These are phyloP conservation scores for Argyrosomus regius DNA, from an alignment of 2,797 vertebrate species.

Conservation along the genomic window DNA sequence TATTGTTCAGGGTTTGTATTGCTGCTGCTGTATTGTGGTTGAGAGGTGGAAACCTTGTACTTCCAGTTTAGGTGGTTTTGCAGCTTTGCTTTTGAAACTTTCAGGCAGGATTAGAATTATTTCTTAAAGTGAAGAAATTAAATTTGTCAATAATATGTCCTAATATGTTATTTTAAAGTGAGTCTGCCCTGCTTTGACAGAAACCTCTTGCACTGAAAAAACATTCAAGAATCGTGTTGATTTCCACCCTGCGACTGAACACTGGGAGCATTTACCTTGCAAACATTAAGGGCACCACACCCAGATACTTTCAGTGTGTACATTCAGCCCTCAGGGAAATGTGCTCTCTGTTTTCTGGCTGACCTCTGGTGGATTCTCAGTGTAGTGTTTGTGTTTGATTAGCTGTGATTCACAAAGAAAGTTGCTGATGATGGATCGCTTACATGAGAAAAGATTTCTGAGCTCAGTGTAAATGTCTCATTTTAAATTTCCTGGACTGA, in stretches of 20 bases:
- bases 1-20: background rate
- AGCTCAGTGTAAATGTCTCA: background rate
- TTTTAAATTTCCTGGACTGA: background rate
- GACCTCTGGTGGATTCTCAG: conserved; percentile 76
- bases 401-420: conserved; percentile 32
- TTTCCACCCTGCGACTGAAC: conserved; percentile 27
- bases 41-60: conserved; percentile 16
- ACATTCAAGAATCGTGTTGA: background rate
- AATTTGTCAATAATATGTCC: background rate
- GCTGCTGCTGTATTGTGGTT: background rate
- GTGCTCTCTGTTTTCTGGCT: conserved; percentile 31
- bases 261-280: conserved; percentile 69
- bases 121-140: background rate
- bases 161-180: background rate
- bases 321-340: conserved; percentile 4
- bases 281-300: conserved; percentile 65
- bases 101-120: background rate
- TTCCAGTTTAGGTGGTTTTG: conserved; percentile 33
- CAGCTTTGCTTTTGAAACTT: background rate
- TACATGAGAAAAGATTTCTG: background rate
- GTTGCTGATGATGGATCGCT: background rate
- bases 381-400: conserved; percentile 10
- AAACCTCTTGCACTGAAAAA: background rate
- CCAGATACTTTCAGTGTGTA: conserved; percentile 48
- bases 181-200: background rate